These are phyloP conservation scores for Neolamprologus ventralis DNA, from an alignment of 2,113 vertebrate genomes.

Conservation along the genomic window DNA sequence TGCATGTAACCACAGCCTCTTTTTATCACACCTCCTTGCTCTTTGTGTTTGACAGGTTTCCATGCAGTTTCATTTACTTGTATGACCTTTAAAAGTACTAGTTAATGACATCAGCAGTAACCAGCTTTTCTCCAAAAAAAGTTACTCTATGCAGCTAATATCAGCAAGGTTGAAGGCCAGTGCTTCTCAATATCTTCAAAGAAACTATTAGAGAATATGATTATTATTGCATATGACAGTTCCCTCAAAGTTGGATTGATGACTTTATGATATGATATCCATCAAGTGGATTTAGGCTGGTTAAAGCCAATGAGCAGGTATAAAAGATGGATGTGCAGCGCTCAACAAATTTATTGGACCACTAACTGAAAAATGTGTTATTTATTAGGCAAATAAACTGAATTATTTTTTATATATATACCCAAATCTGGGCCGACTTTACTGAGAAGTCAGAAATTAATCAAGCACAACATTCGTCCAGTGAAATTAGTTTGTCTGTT, in stretches of 20 bases:
- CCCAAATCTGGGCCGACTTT: background rate
- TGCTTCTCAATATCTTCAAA: background rate
- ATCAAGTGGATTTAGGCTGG: background rate
- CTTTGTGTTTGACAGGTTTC: background rate
- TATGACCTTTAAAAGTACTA: background rate
- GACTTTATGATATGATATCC: background rate
- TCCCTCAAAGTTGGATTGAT: background rate
- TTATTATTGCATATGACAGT: background rate
- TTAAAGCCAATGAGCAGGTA: background rate
- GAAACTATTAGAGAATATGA: fast-evolving
- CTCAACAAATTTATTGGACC: background rate
- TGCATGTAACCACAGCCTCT: background rate
- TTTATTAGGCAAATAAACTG: background rate
- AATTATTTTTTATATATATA: background rate
- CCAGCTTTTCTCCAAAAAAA: background rate
- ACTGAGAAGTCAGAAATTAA: background rate
- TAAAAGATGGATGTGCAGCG: background rate
- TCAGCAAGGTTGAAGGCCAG: fast-evolving
- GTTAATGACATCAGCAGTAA: background rate
- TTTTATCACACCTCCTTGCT: background rate
- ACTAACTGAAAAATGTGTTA: background rate
- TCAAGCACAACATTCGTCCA: background rate
- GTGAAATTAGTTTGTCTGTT: background rate
- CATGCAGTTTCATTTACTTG: background rate
- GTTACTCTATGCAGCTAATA: background rate